Conservation (phyloP, 2,113 vertebrate genomes). For the Solenodon paradoxus region DNA sequence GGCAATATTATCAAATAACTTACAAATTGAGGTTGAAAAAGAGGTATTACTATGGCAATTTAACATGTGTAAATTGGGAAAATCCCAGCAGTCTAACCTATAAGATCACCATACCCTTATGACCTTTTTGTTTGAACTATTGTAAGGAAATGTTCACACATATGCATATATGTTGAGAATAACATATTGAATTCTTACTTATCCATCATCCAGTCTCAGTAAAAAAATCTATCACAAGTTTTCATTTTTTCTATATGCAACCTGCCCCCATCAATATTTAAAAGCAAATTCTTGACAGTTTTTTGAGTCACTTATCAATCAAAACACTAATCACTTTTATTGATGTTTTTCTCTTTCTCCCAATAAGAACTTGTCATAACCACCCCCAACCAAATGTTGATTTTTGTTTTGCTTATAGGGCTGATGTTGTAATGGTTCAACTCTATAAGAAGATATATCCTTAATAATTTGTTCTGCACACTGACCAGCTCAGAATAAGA, state of each 20-base stretch:
- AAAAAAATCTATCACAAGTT: neutral
- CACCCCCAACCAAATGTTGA: neutral
- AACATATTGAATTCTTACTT: neutral
- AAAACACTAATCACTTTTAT: neutral
- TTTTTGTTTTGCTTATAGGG: slow-evolving; percentile 38
- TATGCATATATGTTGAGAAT: neutral
- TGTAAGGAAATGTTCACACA: neutral
- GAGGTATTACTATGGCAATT: neutral
- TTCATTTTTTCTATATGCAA: neutral
- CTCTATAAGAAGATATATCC: slow-evolving; percentile 6
- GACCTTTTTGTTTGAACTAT: neutral
- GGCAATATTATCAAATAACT: neutral
- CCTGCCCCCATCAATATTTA: neutral
- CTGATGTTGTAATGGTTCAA: neutral
- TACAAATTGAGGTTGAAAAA: neutral
- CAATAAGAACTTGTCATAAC: neutral
- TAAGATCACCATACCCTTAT: neutral
- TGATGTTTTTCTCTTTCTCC: neutral
- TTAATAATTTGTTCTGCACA: neutral
- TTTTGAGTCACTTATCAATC: neutral
- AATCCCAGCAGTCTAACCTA: neutral
- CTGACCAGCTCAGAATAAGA: neutral
- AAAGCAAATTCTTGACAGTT: neutral
- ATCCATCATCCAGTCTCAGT: neutral
- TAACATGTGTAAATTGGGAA: neutral